A percentile compares a stretch with the other conserved stretches of the same genome.
Evolutionary conservation across 2,888 invertebrate species (phyloP).

Genomic region (Megaustenia siamemsis): DNA sequence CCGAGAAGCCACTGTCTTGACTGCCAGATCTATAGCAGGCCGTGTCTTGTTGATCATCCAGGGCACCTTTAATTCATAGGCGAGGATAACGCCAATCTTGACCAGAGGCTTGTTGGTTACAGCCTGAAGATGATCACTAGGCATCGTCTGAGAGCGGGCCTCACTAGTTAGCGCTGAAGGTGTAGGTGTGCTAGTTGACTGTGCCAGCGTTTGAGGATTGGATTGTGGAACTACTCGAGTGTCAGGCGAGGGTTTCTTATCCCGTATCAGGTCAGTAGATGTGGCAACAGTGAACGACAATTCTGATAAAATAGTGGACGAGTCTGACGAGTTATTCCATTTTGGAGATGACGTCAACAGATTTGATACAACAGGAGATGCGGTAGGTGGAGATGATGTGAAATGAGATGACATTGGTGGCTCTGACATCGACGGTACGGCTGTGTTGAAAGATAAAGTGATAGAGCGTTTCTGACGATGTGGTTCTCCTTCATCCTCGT

Average conservation of each 20-base stretch:
- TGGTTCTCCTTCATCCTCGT: background rate
- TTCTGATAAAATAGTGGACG: background rate
- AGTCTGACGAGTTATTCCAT: background rate
- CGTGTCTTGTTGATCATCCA: conserved; percentile 72
- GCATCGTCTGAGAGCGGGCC: background rate
- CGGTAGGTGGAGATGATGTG: background rate
- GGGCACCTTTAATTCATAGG: conserved; percentile 62
- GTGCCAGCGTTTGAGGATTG: conserved; percentile 23
- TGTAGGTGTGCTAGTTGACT: background rate
- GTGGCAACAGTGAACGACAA: background rate
- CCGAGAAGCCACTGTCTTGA: conserved; percentile 64
- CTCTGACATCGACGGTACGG: background rate
- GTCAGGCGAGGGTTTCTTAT: background rate
- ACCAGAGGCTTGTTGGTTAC: conserved; percentile 43
- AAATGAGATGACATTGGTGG: background rate
- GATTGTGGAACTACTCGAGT: conserved; percentile 12
- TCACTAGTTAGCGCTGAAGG: background rate
- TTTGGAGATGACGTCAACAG: background rate
- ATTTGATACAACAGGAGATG: background rate
- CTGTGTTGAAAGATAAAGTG: background rate
- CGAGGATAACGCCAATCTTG: conserved; percentile 77
- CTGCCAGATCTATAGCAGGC: conserved; percentile 78
- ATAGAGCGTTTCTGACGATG: conserved; percentile 15
- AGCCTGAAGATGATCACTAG: no score
- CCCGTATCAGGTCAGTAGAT: no score